phyloP scores from a whole-genome alignment of 2,113 vertebrate genomes.

The Cottus gobio region DNA sequence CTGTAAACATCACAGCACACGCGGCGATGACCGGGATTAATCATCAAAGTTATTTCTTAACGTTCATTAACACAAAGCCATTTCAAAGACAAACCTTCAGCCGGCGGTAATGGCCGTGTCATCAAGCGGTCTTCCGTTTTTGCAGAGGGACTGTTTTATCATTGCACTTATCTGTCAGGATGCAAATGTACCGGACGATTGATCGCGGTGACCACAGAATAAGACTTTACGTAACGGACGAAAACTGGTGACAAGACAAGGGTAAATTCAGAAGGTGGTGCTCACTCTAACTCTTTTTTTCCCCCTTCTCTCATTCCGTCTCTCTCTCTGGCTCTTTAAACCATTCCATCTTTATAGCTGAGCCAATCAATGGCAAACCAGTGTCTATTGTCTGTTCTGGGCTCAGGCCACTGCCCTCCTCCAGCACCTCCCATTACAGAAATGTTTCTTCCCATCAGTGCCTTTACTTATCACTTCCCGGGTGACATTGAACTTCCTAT shows the following conservation, averaged over 20 bases:
- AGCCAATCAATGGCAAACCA: slow-evolving; percentile 82
- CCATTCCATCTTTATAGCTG: slow-evolving; percentile 77
- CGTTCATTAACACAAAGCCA: slow-evolving; percentile 58
- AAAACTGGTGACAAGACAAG: slow-evolving; percentile 64
- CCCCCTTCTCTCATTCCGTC: slow-evolving; percentile 3
- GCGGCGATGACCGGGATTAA: slow-evolving; percentile 6
- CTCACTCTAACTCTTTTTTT: slow-evolving; percentile 20
- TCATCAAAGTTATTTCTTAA: slow-evolving; percentile 54
- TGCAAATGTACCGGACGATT: slow-evolving; percentile 58
- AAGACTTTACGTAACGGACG: slow-evolving; percentile 40
- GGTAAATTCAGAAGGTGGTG: slow-evolving; percentile 57
- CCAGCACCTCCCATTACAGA: slow-evolving; percentile 76
- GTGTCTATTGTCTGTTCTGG: slow-evolving; percentile 81
- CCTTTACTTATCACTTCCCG: slow-evolving; percentile 80
- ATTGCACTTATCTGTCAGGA: slow-evolving; percentile 62
- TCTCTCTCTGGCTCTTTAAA: slow-evolving; percentile 63
- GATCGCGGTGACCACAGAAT: slow-evolving; percentile 51
- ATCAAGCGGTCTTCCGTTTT: slow-evolving; percentile 50
- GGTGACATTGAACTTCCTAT: slow-evolving; percentile 92
- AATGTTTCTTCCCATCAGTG: slow-evolving; percentile 86
- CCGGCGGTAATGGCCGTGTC: slow-evolving; percentile 49
- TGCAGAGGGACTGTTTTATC: slow-evolving; percentile 51
- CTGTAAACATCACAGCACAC: slow-evolving; percentile 39
- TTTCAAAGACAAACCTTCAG: slow-evolving; percentile 56
- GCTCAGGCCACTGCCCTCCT: slow-evolving; percentile 65